phyloP scores from a whole-genome alignment of 2,113 vertebrate genomes.

The Macrotis lagotis region DNA sequence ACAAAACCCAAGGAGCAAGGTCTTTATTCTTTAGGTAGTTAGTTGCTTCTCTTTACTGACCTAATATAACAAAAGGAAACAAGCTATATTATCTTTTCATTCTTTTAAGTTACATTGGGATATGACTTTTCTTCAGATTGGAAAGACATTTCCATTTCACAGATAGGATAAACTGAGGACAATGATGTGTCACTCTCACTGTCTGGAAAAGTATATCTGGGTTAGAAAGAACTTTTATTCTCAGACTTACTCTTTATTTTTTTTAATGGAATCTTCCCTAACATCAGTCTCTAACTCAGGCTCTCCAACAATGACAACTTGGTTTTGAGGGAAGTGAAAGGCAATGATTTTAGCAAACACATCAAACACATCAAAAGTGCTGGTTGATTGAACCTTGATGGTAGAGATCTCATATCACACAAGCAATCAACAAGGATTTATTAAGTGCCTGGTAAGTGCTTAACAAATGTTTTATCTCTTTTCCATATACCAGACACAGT shows the following conservation, averaged over 20 bases:
- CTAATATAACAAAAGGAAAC: background rate
- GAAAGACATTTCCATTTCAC: background rate
- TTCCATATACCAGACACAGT: background rate
- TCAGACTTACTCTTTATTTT: background rate
- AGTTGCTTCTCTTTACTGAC: background rate
- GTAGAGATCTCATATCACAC: background rate
- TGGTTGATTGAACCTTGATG: background rate
- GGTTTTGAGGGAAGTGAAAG: slow-evolving; percentile 3
- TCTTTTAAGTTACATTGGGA: slow-evolving; percentile 13
- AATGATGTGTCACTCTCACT: background rate
- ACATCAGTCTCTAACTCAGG: background rate
- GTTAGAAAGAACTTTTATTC: background rate
- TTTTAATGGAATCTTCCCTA: background rate
- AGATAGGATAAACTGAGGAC: background rate
- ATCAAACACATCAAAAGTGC: background rate
- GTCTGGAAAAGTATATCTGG: background rate
- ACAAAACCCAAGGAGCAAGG: background rate
- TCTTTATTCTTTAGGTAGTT: background rate
- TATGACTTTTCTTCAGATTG: background rate
- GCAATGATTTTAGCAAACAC: background rate
- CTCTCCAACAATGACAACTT: background rate
- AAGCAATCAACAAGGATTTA: background rate
- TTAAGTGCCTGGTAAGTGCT: background rate
- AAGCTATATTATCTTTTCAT: background rate
- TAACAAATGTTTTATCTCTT: background rate